Conservation (phyloP, 2,797 vertebrate species). For the Urocyon cinereoargenteus region DNA sequence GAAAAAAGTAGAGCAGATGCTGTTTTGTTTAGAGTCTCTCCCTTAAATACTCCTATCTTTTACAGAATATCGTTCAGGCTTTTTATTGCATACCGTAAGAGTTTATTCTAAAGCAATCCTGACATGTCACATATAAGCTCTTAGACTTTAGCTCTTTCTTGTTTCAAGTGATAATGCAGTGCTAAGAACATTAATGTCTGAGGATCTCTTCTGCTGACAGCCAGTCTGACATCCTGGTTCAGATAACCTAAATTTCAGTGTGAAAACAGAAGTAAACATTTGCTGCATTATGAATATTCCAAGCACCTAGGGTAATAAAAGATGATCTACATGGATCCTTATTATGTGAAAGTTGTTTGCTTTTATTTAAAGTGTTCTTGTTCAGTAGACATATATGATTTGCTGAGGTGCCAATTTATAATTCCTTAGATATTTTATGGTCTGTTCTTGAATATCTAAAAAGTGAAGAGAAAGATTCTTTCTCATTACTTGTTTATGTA, state of each 20-base stretch:
- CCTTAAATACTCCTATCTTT: background rate
- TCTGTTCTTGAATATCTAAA: slow-evolving; percentile 33
- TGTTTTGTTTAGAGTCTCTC: background rate
- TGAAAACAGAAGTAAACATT: slow-evolving; percentile 49
- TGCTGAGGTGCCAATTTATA: background rate
- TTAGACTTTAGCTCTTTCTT: slow-evolving; percentile 6
- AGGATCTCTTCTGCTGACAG: slow-evolving; percentile 53
- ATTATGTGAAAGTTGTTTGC: slow-evolving; percentile 7
- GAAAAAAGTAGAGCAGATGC: background rate
- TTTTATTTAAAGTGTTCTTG: slow-evolving; percentile 47
- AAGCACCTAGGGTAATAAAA: background rate
- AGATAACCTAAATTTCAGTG: slow-evolving; percentile 63
- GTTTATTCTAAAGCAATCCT: slow-evolving; percentile 41
- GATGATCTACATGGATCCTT: background rate
- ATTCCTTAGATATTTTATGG: background rate
- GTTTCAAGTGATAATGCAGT: slow-evolving; percentile 59
- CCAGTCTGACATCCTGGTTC: slow-evolving; percentile 24
- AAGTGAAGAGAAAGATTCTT: background rate
- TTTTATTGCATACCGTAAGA: slow-evolving; percentile 24
- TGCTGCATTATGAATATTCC: slow-evolving; percentile 53
- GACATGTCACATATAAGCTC: slow-evolving; percentile 50
- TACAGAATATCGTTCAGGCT: background rate
- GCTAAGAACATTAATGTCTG: slow-evolving; percentile 45
- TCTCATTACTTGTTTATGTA: background rate
- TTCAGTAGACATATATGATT: background rate